These are phyloP conservation scores for Orius laevigatus DNA, from an alignment of 1,140 invertebrate genomes.

Conservation along the genomic window DNA sequence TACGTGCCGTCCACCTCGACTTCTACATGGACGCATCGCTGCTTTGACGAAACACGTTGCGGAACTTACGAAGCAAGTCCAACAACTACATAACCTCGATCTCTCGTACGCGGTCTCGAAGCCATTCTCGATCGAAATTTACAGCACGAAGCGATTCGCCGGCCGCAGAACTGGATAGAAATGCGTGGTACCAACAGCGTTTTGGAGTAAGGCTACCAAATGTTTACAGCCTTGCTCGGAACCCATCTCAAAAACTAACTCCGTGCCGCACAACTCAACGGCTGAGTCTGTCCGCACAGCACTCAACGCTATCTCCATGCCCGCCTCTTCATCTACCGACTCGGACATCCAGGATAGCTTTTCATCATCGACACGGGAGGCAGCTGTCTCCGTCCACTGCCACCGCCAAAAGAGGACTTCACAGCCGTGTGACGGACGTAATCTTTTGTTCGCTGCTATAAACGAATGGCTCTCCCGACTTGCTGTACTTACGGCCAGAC, in stretches of 20 bases:
- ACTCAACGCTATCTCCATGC: background rate
- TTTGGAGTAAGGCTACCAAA: constrained; percentile 17
- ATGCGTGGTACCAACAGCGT: constrained; percentile 13
- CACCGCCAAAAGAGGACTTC: background rate
- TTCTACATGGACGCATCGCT: background rate
- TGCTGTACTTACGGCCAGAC: constrained; percentile 24
- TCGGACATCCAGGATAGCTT: constrained; percentile 10
- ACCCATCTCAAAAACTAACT: background rate
- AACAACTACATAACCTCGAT: background rate
- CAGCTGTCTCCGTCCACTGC: constrained; percentile 24
- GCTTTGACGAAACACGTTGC: background rate
- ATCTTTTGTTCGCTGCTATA: constrained; percentile 13
- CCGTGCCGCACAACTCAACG: constrained; percentile 14
- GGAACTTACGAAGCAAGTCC: background rate
- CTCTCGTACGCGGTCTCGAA: background rate
- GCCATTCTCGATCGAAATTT: background rate
- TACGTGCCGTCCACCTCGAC: background rate
- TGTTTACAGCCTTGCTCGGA: constrained; percentile 18
- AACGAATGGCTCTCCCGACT: constrained; percentile 23
- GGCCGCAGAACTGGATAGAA: background rate
- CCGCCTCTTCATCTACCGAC: constrained; percentile 20
- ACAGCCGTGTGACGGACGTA: background rate
- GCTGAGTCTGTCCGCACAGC: constrained; percentile 8
- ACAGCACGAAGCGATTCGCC: background rate
- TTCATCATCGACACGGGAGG: constrained; percentile 23